phyloP scores from a whole-genome alignment of 2,113 vertebrate species.

The Sinocyclocheilus rhinocerous region DNA sequence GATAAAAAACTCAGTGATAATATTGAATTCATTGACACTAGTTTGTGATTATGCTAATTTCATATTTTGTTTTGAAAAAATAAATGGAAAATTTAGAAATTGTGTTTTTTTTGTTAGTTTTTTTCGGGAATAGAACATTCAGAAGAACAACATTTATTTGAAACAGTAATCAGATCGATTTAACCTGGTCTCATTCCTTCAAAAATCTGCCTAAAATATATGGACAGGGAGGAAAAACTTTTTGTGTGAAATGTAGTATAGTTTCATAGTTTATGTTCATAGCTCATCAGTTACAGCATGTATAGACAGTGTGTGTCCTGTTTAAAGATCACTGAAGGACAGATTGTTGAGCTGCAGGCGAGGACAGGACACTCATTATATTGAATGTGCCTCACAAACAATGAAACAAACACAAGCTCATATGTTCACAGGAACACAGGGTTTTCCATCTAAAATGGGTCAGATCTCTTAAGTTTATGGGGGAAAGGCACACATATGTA shows the following conservation, averaged over 20 bases:
- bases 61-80: neutral
- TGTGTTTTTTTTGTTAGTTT: too few relatives aligned
- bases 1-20: neutral
- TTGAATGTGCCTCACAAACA: constrained; percentile 12
- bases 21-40: neutral
- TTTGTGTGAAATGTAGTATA: neutral
- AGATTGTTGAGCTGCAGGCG: constrained; percentile 25
- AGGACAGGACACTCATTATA: constrained; percentile 26
- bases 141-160: neutral
- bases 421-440: constrained; percentile 7
- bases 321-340: constrained; percentile 32
- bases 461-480: constrained; percentile 30
- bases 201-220: neutral
- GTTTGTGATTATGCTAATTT: neutral
- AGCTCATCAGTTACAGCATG: neutral
- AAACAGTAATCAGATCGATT: neutral
- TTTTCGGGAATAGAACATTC: too few relatives aligned
- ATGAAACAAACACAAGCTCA: constrained; percentile 18
- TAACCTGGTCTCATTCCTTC: neutral
- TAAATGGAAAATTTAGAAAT: too few relatives aligned
- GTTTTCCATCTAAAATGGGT: constrained; percentile 41
- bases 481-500: constrained; percentile 15
- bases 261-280: neutral
- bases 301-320: neutral
- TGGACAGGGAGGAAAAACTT: neutral